Percentiles rank a stretch among this genome's conserved stretches.
phyloP scores from a whole-genome alignment of 1,140 invertebrate species.

The Drosophila nikananu region DNA sequence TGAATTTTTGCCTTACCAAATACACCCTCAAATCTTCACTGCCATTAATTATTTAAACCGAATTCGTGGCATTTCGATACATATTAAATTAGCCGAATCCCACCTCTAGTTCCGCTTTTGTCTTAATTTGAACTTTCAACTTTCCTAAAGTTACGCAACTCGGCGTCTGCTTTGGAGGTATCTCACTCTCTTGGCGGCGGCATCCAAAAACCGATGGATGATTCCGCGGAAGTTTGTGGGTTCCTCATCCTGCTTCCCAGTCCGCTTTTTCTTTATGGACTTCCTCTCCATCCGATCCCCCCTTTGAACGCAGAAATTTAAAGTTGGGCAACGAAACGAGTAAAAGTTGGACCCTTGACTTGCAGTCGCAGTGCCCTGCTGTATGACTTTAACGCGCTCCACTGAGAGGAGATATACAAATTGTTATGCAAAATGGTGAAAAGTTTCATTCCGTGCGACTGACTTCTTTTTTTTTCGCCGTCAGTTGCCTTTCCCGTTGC shows the following conservation, averaged over 20 bases:
- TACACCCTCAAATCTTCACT: too few relatives aligned
- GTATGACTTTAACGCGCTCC: slow-evolving; percentile 79
- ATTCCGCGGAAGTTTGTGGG: background rate
- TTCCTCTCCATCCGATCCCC: slow-evolving; percentile 8
- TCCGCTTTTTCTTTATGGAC: slow-evolving; percentile 67
- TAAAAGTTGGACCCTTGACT: slow-evolving; percentile 78
- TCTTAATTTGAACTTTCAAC: slow-evolving; percentile 38
- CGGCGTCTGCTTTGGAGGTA: slow-evolving; percentile 8
- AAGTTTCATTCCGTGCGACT: slow-evolving; percentile 76
- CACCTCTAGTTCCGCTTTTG: slow-evolving; percentile 29
- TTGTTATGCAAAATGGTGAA: slow-evolving; percentile 84
- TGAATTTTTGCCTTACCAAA: background rate
- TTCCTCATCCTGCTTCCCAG: slow-evolving; percentile 9
- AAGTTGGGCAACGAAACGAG: slow-evolving; percentile 79
- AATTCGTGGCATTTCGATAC: background rate
- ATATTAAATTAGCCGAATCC: slow-evolving; percentile 15
- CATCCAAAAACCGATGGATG: slow-evolving; percentile 26
- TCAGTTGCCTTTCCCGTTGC: slow-evolving; percentile 46
- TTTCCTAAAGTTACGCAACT: slow-evolving; percentile 45
- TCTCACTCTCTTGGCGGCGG: slow-evolving; percentile 33
- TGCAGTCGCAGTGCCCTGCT: slow-evolving; percentile 34
- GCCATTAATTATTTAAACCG: background rate
- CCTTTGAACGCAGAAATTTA: slow-evolving; percentile 54
- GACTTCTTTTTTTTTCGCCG: slow-evolving; percentile 34
- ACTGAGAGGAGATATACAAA: slow-evolving; percentile 83